Evolutionary conservation across 1,140 invertebrate genomes (phyloP).

Genomic region (Helicoverpa armigera): DNA sequence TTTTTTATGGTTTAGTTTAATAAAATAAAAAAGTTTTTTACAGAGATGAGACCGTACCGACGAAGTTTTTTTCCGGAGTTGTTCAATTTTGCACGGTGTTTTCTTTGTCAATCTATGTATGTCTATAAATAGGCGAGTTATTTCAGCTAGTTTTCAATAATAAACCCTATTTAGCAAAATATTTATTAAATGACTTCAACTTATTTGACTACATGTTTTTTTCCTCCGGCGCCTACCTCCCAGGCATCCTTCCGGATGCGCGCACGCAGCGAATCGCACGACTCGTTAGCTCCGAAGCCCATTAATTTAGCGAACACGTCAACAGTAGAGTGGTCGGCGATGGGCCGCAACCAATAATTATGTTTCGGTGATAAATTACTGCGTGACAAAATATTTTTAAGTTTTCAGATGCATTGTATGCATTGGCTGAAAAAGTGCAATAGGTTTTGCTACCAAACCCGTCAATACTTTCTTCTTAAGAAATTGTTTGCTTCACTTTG

Average conservation of each 20-base stretch:
- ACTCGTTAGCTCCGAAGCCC: conserved; percentile 60
- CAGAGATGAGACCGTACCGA: too few relatives aligned
- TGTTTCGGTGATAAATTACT: conserved; percentile 57
- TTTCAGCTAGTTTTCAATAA: too few relatives aligned
- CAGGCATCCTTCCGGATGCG: conserved; percentile 60
- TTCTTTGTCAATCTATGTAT: too few relatives aligned
- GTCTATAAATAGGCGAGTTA: too few relatives aligned
- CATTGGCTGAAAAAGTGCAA: background rate
- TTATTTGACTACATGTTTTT: conserved; percentile 1
- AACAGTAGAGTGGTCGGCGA: conserved; percentile 70
- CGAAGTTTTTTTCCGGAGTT: too few relatives aligned
- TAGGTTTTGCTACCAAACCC: too few relatives aligned
- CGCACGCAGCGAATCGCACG: conserved; percentile 65
- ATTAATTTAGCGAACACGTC: conserved; percentile 74
- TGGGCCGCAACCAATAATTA: conserved; percentile 62
- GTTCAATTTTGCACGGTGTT: too few relatives aligned
- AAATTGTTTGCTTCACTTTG: background rate
- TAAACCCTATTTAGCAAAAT: too few relatives aligned
- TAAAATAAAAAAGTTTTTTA: too few relatives aligned
- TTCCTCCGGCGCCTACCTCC: conserved; percentile 56
- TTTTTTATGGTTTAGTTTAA: too few relatives aligned
- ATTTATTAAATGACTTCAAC: too few relatives aligned
- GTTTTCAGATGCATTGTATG: conserved; percentile 1
- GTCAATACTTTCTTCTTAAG: too few relatives aligned
- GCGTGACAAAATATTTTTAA: conserved; percentile 18